Base-by-base conservation (phyloP, 2,888 invertebrate genomes). In the Orgyia antiqua region DNA sequence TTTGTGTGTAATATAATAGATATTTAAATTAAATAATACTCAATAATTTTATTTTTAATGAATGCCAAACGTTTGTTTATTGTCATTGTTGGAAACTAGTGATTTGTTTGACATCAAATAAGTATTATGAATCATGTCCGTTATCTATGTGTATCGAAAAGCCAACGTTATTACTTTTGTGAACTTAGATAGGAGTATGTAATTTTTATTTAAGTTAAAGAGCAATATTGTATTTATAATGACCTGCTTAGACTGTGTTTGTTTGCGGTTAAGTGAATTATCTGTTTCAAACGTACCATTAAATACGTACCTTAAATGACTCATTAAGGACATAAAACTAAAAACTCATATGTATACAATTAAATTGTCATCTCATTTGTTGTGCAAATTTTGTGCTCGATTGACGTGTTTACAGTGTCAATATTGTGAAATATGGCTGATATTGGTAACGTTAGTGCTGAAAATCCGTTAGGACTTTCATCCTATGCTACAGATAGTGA, bases 271-370 rank as follows among this genome's bases (percentile, higher is more conserved):
- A 49, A 40, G 40, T 45, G 36, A 39, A 43, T 46, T 68, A 69
- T 68, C 66, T 58, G 36, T 42, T 42, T 51, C 53, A 55, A 58
- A 53, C 51, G 54, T 59, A 63, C 62, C 67, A 15, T 4, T 15
- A 15, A 15, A 15, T 65, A 65, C 61, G 54, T 6, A 4, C 50
- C 58, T 45, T 49, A 55, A 61, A 58, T 73, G 72, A 78, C 56
- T 80, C 82, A 82, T 71, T 65, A 68, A 67, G 75, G 73, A 69
- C 73, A 68, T 64, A 51, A 57, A 42, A 61, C 58, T 65, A 63
- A 61, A 61, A 55, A 45, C 50, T n/a, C 3, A 13, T 6, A 13
- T 51, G 26, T 42, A 42, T 38, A 40, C 38, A 18, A 36, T 41
- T 34, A 40, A 41, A 51, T 49, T 43, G 43, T 47, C 58, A 51